phyloP scores from a whole-genome alignment of 2,888 invertebrate genomes.

The Chaitophorus viminalis region DNA sequence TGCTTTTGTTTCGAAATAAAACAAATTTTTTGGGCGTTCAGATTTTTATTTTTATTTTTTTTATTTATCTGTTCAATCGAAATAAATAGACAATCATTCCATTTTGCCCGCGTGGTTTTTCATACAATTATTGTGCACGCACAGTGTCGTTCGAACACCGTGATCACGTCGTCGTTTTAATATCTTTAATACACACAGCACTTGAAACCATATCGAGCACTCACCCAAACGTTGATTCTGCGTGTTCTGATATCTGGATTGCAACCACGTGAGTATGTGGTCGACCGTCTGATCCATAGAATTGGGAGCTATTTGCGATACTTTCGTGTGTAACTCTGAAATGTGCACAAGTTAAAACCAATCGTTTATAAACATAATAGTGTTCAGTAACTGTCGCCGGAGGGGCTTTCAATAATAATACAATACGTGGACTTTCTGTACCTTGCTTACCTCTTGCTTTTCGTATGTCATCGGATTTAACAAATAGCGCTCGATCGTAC shows the following conservation, averaged over 20 bases:
- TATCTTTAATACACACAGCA: too few relatives aligned
- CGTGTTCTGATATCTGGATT: conserved; percentile 72
- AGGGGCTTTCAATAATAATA: neutral
- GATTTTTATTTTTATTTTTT: too few relatives aligned
- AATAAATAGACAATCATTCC: too few relatives aligned
- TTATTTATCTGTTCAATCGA: too few relatives aligned
- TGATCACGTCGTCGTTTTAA: too few relatives aligned
- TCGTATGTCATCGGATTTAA: conserved; percentile 52
- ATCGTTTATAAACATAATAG: neutral
- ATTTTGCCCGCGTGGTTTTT: too few relatives aligned
- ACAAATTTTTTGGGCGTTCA: too few relatives aligned
- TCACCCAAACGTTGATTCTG: conserved; percentile 63
- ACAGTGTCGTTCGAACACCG: too few relatives aligned
- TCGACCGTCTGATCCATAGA: conserved; percentile 78
- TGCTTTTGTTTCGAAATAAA: too few relatives aligned
- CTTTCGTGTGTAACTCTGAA: conserved; percentile 53
- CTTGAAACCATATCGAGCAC: neutral
- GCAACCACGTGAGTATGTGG: conserved; percentile 80
- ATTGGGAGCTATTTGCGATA: conserved; percentile 48
- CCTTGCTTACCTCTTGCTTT: conserved; percentile 54
- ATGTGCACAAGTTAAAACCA: neutral
- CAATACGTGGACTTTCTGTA: neutral
- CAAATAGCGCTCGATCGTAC: conserved; percentile 46
- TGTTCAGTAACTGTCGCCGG: neutral
- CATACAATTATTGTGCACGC: too few relatives aligned